A percentile compares a stretch with the other conserved stretches of the same genome.
These are phyloP conservation scores for Rhabdomys dilectus DNA, from an alignment of 2,113 vertebrate genomes.

Conservation along the genomic window DNA sequence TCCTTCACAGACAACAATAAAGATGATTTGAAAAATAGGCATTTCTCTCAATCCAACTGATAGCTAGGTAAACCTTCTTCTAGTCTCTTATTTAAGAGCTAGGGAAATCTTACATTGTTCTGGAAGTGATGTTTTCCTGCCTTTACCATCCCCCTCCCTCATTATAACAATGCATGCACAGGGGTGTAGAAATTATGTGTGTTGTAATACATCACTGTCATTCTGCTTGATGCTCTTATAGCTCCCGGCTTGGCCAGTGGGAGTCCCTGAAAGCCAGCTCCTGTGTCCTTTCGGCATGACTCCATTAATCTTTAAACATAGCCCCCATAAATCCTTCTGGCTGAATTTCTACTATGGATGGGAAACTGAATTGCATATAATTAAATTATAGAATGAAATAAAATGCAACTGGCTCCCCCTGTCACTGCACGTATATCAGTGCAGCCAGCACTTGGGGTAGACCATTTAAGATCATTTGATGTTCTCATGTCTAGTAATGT, in stretches of 20 bases:
- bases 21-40: not conserved
- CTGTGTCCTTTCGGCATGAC: constrained; percentile 59
- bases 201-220: constrained; percentile 70
- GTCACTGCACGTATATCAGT: not conserved
- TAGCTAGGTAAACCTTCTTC: too few relatives aligned
- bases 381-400: constrained; percentile 50
- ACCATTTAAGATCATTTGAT: not conserved
- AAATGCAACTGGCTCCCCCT: constrained; percentile 19
- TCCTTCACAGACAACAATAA: not conserved
- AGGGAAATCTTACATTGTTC: not conserved
- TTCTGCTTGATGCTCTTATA: not conserved
- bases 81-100: not conserved
- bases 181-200: constrained; percentile 1
- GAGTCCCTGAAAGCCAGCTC: not conserved
- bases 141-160: not conserved
- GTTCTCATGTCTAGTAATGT: not conserved
- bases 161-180: constrained; percentile 26
- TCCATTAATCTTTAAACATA: constrained; percentile 75
- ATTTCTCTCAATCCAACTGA: not conserved
- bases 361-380: constrained; percentile 60
- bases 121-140: not conserved
- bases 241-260: constrained; percentile 16
- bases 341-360: constrained; percentile 15
- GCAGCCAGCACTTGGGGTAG: not conserved
- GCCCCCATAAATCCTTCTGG: constrained; percentile 60